Evolutionary conservation across 1,140 invertebrate species (phyloP), one percentile per base, ranked within the genome.

Genomic region (Brachionus rotundiformis): DNA sequence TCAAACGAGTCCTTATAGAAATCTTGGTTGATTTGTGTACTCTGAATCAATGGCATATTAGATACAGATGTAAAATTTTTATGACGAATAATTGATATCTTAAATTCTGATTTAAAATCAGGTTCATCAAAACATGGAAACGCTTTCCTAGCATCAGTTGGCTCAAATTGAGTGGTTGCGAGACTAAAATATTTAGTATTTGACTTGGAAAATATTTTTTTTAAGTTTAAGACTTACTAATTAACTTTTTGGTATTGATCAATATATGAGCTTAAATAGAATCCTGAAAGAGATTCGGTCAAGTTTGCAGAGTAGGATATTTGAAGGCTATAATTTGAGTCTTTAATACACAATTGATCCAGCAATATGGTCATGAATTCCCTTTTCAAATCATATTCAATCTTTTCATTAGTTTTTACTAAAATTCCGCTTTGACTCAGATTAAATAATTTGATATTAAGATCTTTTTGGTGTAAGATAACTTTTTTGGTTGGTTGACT

Each of bases 121-220:
- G 96, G 96, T 85, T 98, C 96, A 86, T 98, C 96, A 85, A 98
- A 96, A 87, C 95, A 98, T 0, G 96, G 95, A 44, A 98, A 99
- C 0, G 95, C 94, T 81, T 92, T 92, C n/a, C 96, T 90, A 0
- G 96, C 96, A 83, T 94, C 93, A 5, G 94, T 96, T 61, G 96
- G 92, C 87, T 98, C 93, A 86, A 99, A 98, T 85, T 98, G 94
- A 0, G 96, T 98, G 2, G 95, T 93, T 0, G 95, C 95, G 73
- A 98, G 23, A 39, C 76, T 79, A 59, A 23, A 33, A 59, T 3
- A 5, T 25, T 3, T 29, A 36, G 5, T 31, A 11, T 27, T 27
- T 44, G 47, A 49, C 23, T 39, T 39, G 7, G n/a, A 47, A 49
- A 29, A 29, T 0, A 23, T 13, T n/a, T 25, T 29, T 19, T 25